These are phyloP conservation scores for Pristionchus fissidentatus DNA, from an alignment of 2,888 invertebrate genomes.

Conservation along the genomic window DNA sequence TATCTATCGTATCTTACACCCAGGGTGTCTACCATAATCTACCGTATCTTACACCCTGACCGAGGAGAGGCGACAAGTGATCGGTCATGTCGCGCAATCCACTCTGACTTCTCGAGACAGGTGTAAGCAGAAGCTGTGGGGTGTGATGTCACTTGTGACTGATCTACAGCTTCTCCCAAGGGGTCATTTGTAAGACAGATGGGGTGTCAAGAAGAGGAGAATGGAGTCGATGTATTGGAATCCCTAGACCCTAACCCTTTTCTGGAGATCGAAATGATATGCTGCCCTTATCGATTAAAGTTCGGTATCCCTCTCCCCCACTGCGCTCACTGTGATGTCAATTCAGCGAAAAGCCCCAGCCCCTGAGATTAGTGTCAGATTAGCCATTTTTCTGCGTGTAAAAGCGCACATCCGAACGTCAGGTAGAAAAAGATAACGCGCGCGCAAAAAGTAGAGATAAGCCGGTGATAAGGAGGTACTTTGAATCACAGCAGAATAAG, in stretches of 20 bases:
- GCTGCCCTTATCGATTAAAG: no score
- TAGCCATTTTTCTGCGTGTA: slow-evolving; percentile 2
- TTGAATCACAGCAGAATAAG: no score
- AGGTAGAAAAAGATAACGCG: no score
- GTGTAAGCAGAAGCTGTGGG: slow-evolving; percentile 8
- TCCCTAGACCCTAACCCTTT: no score
- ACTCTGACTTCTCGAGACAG: no score
- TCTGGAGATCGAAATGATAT: no score
- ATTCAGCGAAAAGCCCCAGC: slow-evolving; percentile 10
- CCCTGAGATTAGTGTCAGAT: slow-evolving; percentile 26
- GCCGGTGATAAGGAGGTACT: not conserved
- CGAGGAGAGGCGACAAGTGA: slow-evolving; percentile 19
- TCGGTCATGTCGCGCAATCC: slow-evolving; percentile 41
- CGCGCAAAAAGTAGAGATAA: slow-evolving; percentile 36
- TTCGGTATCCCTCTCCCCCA: no score
- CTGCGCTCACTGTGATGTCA: no score
- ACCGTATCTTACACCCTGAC: not conserved
- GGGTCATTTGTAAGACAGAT: slow-evolving; percentile 22
- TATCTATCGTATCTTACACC: not conserved
- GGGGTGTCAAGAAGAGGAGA: not conserved
- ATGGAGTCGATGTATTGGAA: not conserved
- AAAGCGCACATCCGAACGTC: not conserved
- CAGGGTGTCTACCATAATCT: not conserved
- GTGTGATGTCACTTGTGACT: slow-evolving; percentile 12
- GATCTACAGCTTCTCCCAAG: slow-evolving; percentile 17